Conservation (phyloP, 2,797 vertebrate genomes). For the Anguilla megastoma region DNA sequence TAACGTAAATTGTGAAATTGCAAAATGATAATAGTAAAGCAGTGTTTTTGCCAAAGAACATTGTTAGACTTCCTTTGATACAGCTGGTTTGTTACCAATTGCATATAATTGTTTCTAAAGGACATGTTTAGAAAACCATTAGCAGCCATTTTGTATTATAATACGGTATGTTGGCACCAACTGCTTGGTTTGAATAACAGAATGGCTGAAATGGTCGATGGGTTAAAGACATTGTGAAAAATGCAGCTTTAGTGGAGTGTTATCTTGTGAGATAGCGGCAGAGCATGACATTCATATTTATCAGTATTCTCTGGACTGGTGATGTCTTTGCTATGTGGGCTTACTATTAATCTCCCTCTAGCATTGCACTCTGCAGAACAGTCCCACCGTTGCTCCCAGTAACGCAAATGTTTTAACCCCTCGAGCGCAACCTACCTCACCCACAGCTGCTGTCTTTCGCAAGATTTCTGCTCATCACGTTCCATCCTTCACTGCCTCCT, state of each 20-base stretch:
- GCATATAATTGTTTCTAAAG: not conserved
- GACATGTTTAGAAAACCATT: not conserved
- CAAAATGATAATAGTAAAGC: too few species aligned
- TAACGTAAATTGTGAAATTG: too few species aligned
- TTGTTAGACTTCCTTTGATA: too few species aligned
- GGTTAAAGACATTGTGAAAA: not conserved
- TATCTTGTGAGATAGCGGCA: constrained; percentile 1
- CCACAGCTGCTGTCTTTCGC: too few species aligned
- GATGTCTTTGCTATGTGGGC: not conserved
- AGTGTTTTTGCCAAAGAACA: too few species aligned
- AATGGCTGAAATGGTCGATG: not conserved
- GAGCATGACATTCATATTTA: not conserved
- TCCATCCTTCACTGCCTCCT: not conserved
- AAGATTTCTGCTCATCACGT: not conserved
- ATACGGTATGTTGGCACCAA: not conserved
- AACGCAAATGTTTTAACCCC: not conserved
- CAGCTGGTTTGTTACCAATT: too few species aligned
- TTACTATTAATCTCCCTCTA: constrained; percentile 2
- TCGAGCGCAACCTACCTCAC: too few species aligned
- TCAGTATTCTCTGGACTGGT: not conserved
- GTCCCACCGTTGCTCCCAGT: not conserved
- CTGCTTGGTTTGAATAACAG: not conserved
- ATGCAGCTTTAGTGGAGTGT: not conserved
- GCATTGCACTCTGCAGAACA: not conserved
- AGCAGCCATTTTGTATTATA: constrained; percentile 5